Percentiles rank a stretch among this genome's conserved stretches.
phyloP scores from a whole-genome alignment of 2,113 vertebrate genomes.

The Myotis brandtii region DNA sequence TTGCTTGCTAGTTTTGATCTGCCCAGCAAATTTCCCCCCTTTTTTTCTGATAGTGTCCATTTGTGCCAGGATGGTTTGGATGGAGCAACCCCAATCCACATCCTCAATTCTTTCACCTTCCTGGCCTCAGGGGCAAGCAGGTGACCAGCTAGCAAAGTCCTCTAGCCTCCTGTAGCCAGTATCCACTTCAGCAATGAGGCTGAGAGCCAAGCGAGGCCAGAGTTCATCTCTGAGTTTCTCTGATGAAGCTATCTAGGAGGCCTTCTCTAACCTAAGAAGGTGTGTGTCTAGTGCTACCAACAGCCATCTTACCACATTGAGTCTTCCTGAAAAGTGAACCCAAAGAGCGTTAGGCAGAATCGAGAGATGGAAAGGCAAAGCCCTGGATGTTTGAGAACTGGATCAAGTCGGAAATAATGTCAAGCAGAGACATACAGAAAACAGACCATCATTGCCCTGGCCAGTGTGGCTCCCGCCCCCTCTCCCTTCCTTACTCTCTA shows the following conservation, averaged over 20 bases:
- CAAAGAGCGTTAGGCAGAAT: not conserved
- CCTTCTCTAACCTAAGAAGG: not conserved
- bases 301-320: not conserved
- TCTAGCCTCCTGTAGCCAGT: not conserved
- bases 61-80: not conserved
- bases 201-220: not conserved
- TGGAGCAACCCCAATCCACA: not conserved
- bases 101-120: not conserved
- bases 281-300: not conserved
- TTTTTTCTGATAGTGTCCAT: not conserved
- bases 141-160: not conserved
- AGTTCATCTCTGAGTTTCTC: not conserved
- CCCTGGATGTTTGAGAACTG: not conserved
- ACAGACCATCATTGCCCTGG: not conserved
- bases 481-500: no score
- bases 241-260: not conserved
- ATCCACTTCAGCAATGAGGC: not conserved
- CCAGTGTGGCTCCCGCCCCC: not conserved
- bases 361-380: not conserved
- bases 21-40: not conserved
- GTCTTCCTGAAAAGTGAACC: not conserved
- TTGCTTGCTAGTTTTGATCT: not conserved
- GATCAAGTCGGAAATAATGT: not conserved
- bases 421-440: not conserved
- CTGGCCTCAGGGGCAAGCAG: not conserved